phyloP scores from a whole-genome alignment of 2,888 invertebrate genomes.

The Ochropacha duplaris region DNA sequence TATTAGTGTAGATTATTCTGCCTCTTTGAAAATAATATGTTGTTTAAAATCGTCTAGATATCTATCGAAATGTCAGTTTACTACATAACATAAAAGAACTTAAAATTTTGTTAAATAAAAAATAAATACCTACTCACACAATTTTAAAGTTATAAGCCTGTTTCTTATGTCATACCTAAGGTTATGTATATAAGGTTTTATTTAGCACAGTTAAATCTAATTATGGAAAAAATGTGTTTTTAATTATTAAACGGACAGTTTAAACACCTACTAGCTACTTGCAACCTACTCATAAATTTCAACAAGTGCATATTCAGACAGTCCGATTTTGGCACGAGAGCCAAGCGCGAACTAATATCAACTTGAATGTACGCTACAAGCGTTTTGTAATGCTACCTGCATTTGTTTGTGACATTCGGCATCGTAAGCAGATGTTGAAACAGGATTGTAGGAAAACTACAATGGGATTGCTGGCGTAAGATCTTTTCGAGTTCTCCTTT shows the following conservation, averaged over 20 bases:
- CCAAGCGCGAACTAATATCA: constrained; percentile 10
- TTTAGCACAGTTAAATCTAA: too few species aligned
- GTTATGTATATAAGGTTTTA: too few species aligned
- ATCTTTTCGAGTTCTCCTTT: neutral
- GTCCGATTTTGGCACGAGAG: constrained; percentile 6
- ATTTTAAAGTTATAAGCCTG: too few species aligned
- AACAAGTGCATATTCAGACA: constrained; percentile 9
- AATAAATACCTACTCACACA: too few species aligned
- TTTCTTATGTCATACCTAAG: too few species aligned
- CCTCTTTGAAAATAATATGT: too few species aligned
- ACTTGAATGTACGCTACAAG: constrained; percentile 14
- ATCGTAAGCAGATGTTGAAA: neutral
- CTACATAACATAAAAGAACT: too few species aligned
- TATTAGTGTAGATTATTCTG: too few species aligned
- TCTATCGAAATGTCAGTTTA: too few species aligned
- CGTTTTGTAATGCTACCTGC: constrained; percentile 11
- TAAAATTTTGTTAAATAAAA: too few species aligned
- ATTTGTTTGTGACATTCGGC: neutral
- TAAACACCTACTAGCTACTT: neutral
- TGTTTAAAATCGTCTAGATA: too few species aligned
- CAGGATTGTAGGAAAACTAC: neutral
- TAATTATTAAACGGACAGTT: neutral
- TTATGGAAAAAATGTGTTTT: neutral
- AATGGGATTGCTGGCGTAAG: neutral
- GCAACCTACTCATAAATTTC: neutral